Conservation (phyloP, 2,797 vertebrate genomes). For the Oreonectes daqikongensis region DNA sequence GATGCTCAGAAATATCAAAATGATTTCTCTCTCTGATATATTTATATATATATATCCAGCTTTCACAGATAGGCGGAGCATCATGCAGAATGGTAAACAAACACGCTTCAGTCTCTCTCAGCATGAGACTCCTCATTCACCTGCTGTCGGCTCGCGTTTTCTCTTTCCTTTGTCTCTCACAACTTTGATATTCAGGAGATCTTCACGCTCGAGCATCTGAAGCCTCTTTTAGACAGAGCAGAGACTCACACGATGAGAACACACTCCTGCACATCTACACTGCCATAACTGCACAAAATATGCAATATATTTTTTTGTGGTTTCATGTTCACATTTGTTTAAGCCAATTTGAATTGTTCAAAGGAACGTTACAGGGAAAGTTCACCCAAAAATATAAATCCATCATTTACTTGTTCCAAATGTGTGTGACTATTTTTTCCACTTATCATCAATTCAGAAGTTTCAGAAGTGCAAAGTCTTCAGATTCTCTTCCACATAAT, state of each 20-base stretch:
- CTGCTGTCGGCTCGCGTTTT: constrained; percentile 54
- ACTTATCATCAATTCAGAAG: background rate
- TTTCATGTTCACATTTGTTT: constrained; percentile 15
- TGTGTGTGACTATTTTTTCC: background rate
- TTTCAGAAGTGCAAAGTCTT: no score
- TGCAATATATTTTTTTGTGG: constrained; percentile 59
- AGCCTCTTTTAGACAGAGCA: constrained; percentile 22
- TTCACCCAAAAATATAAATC: no score
- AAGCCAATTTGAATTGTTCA: no score
- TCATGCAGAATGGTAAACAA: constrained; percentile 44
- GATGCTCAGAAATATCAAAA: constrained; percentile 49
- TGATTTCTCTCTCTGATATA: constrained; percentile 23
- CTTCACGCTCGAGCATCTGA: constrained; percentile 38
- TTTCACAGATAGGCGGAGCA: constrained; percentile 20
- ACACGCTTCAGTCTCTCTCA: constrained; percentile 60
- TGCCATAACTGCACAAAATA: constrained; percentile 25
- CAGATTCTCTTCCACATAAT: background rate
- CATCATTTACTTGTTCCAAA: background rate
- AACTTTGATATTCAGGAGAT: constrained; percentile 44
- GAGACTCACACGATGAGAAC: constrained; percentile 4
- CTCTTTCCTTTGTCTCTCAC: constrained; percentile 25
- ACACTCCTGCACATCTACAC: constrained; percentile 13
- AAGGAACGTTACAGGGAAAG: no score
- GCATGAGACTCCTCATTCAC: constrained; percentile 64
- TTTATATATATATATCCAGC: constrained; percentile 8